Percentiles rank a stretch among this genome's conserved stretches.
Conservation (phyloP, 2,113 vertebrate genomes). For the Crypturellus undulatus region DNA sequence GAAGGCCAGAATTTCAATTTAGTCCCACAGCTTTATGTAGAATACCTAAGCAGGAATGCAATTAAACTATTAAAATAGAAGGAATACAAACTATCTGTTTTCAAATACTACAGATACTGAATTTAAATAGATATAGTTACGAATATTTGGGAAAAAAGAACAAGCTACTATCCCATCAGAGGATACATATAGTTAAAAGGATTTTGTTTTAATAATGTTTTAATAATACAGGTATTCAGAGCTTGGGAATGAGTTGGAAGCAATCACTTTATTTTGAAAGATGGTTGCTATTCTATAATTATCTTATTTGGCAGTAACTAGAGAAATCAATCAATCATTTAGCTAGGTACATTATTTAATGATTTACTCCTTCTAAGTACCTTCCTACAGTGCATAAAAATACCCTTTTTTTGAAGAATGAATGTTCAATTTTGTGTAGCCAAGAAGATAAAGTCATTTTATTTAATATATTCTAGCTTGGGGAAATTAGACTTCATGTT, state of each 20-base stretch:
- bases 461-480: not conserved
- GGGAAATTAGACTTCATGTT: not conserved
- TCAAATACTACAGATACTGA: not conserved
- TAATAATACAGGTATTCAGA: not conserved
- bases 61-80: conserved; percentile 17
- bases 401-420: not conserved
- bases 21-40: conserved; percentile 41
- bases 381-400: not conserved
- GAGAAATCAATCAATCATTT: conserved; percentile 48
- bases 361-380: not conserved
- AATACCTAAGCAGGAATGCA: conserved; percentile 73
- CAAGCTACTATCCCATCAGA: not conserved
- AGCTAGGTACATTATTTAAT: conserved; percentile 23
- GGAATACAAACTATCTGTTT: conserved; percentile 40
- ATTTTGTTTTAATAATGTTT: not conserved
- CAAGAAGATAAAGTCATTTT: not conserved
- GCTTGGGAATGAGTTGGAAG: not conserved
- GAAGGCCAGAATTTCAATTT: conserved; percentile 74
- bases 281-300: conserved; percentile 31
- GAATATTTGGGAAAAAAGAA: not conserved
- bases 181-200: not conserved
- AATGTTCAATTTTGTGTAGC: not conserved
- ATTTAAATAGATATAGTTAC: not conserved
- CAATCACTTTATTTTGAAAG: conserved; percentile 22
- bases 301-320: conserved; percentile 47